Evolutionary conservation across 2,113 vertebrate genomes (phyloP), one percentile per base, ranked within the genome.

Genomic region (Eurystomus gularis): DNA sequence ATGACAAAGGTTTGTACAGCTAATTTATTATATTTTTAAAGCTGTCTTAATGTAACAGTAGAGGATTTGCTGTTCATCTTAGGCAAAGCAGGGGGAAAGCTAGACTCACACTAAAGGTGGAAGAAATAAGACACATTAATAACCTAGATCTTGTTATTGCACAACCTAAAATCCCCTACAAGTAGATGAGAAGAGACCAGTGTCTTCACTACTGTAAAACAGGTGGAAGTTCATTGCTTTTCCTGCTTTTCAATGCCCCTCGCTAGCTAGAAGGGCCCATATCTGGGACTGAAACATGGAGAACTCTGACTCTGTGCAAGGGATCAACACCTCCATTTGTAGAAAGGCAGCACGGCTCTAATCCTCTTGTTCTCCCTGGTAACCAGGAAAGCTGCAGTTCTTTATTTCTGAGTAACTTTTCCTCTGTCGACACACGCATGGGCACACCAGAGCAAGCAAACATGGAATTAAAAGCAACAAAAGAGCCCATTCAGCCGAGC

Each of bases 11-110:
- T 86, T 94, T 93, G 61, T 46, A 26, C 9, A 79, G 66, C 39
- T 69, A 68, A 62, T 90, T 88, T 84, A 83, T 86, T 83, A 71
- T 26, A 81, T 73, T 83, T 93, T 88, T 86, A 86, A 86, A 94
- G 76, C 62, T 88, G 64, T 64, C 76, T 92, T 88, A 58, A 82
- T 44, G n/a, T 57, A 92, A 58, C 42, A 49, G 71, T 26, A 65
- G 26, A 92, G 46, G 62, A 79, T 87, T 79, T 87, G 60, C 61
- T 90, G 5, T 64, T 75, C 66, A 13, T 80, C 92, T 77, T 5
- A 5, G 48, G 66, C 68, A 76, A 37, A 80, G 75, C 82, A 86
- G 70, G 62, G 83, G 23, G 40, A 44, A 80, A 83, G 82, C 75
- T 61, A 52, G 40, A 49, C 49, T 88, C 58, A 23, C 51, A 7